These are phyloP conservation scores for Pseudochirops corinnae DNA, from an alignment of 2,797 vertebrate species.

Conservation along the genomic window DNA sequence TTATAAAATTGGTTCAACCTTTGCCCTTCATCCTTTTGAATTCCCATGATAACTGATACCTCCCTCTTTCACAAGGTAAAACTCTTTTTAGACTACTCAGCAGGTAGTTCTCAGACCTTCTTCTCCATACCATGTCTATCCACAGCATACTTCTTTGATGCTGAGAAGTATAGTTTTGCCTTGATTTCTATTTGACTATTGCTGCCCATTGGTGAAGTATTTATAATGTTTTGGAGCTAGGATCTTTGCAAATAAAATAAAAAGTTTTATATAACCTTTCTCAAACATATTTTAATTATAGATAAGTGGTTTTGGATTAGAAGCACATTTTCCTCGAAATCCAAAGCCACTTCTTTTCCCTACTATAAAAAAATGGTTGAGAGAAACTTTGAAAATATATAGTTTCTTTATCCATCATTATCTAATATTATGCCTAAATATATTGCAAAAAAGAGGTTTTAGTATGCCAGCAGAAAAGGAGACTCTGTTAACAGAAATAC, in stretches of 20 bases:
- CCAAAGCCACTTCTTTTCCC: not conserved
- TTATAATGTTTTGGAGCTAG: not conserved
- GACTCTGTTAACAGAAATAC: not conserved
- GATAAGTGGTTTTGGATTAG: not conserved
- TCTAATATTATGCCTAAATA: not conserved
- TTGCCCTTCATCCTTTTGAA: not conserved
- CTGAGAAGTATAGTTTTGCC: not conserved
- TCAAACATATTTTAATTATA: not conserved
- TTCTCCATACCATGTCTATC: not conserved
- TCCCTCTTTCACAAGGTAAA: not conserved
- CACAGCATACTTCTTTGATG: not conserved
- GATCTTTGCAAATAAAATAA: not conserved
- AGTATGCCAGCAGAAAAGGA: not conserved
- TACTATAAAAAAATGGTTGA: not conserved
- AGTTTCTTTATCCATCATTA: not conserved
- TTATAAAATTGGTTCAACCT: not conserved
- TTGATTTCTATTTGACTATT: not conserved
- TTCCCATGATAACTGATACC: not conserved
- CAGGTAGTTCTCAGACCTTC: not conserved
- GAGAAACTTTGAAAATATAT: not conserved
- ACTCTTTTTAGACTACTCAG: not conserved
- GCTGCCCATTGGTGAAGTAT: not conserved
- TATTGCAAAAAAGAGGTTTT: not conserved
- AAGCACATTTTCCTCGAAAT: not conserved
- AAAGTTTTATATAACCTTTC: not conserved